These are phyloP conservation scores for Acanthacorydalis orientalis DNA, from an alignment of 2,888 invertebrate species.

Conservation along the genomic window DNA sequence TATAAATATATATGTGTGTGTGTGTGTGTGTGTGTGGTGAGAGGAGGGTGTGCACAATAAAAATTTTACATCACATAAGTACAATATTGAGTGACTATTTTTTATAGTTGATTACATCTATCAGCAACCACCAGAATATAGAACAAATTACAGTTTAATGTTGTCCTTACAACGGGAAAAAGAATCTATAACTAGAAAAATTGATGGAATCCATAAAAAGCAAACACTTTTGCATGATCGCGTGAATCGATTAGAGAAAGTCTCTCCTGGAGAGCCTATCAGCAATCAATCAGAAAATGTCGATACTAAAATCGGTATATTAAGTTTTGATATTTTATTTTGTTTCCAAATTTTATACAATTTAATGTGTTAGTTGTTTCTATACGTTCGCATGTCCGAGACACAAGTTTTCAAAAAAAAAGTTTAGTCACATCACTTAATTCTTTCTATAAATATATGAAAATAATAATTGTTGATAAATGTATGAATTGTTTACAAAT, in stretches of 20 bases:
- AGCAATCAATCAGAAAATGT: neutral
- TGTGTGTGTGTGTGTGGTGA: too few relatives aligned
- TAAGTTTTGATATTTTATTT: neutral
- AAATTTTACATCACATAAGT: neutral
- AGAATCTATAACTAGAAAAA: slow-evolving; percentile 15
- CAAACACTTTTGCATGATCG: slow-evolving; percentile 10
- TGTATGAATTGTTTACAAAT: too few relatives aligned
- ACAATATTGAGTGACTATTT: neutral
- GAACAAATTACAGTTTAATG: slow-evolving; percentile 16
- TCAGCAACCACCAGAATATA: slow-evolving; percentile 16
- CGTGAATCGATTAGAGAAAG: neutral
- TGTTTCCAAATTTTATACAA: too few relatives aligned
- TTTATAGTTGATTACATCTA: slow-evolving; percentile 19
- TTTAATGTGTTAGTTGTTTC: neutral
- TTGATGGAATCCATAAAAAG: slow-evolving; percentile 14
- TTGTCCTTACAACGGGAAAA: slow-evolving; percentile 19
- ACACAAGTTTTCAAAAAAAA: neutral
- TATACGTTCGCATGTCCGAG: neutral
- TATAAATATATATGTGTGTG: too few relatives aligned
- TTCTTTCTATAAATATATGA: too few relatives aligned
- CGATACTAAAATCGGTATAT: neutral
- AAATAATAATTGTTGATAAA: too few relatives aligned
- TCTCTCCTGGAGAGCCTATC: neutral
- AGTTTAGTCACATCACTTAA: neutral
- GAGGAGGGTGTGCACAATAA: too few relatives aligned